Percentiles rank a stretch among this genome's conserved stretches.
Conservation (phyloP, 2,797 vertebrate genomes). For the Artibeus lituratus region DNA sequence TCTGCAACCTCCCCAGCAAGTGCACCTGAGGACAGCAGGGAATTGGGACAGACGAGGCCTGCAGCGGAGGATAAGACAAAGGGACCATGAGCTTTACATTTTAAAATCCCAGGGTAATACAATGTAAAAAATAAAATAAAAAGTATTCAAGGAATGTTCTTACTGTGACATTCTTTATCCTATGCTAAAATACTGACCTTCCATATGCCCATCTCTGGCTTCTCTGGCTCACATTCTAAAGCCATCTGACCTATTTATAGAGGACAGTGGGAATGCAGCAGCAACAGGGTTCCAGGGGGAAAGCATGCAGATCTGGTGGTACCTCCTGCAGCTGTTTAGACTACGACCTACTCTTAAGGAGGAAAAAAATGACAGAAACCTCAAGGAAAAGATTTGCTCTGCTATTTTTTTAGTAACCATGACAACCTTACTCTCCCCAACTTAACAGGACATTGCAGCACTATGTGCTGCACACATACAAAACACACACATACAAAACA, state of each 20-base stretch:
- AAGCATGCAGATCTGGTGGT: not conserved
- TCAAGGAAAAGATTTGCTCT: conserved; percentile 6
- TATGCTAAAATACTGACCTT: not conserved
- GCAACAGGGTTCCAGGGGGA: not conserved
- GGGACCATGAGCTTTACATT: not conserved
- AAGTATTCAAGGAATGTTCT: conserved; percentile 8
- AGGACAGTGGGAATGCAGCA: not conserved
- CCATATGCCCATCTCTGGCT: not conserved
- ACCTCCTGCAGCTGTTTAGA: not conserved
- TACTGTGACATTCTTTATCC: not conserved
- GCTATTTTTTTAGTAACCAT: conserved; percentile 41
- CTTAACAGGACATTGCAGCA: conserved; percentile 33
- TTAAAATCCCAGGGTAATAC: not conserved
- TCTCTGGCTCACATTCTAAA: conserved; percentile 10
- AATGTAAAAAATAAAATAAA: not conserved
- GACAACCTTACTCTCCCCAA: conserved; percentile 39
- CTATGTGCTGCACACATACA: conserved; percentile 3
- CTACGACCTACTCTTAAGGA: not conserved
- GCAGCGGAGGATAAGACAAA: not conserved
- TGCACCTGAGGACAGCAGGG: not conserved
- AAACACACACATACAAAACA: conserved; percentile 37
- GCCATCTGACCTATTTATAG: conserved; percentile 1
- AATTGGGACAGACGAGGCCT: not conserved
- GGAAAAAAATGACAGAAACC: not conserved
- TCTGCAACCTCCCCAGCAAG: not conserved